Conservation (phyloP, 1,140 invertebrate species). For the Bombus picipes region DNA sequence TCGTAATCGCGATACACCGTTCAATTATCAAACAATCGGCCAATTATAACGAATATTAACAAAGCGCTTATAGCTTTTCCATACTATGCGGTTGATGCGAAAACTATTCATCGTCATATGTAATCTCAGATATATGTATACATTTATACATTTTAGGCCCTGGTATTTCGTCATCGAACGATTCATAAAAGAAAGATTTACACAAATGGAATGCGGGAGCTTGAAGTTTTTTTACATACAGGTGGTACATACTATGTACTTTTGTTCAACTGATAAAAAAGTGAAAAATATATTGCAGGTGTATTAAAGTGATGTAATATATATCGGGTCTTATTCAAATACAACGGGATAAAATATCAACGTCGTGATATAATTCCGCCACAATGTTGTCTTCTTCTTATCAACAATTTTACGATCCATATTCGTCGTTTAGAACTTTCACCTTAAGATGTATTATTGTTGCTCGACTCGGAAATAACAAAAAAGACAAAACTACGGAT, state of each 20-base stretch:
- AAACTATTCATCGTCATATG: not conserved
- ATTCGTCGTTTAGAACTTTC: not conserved
- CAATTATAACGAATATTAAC: not conserved
- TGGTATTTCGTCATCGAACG: not conserved
- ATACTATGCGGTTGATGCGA: not conserved
- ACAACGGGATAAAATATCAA: not conserved
- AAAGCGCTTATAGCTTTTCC: not conserved
- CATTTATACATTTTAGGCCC: constrained; percentile 11
- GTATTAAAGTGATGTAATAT: not conserved
- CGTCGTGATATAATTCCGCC: too few relatives aligned
- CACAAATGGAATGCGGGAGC: not conserved
- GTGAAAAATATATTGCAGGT: not conserved
- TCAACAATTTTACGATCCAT: not conserved
- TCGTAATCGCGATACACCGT: not conserved
- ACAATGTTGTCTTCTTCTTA: not conserved
- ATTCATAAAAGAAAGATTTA: not conserved
- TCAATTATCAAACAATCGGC: not conserved
- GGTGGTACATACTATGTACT: not conserved
- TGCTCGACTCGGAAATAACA: not conserved
- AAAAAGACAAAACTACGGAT: not conserved
- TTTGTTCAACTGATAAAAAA: not conserved
- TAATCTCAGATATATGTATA: not conserved
- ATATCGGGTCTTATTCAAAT: not conserved
- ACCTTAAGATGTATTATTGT: not conserved
- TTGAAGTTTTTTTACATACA: not conserved